Conservation (phyloP, 2,888 invertebrate genomes). For the Polymixis lichenea region DNA sequence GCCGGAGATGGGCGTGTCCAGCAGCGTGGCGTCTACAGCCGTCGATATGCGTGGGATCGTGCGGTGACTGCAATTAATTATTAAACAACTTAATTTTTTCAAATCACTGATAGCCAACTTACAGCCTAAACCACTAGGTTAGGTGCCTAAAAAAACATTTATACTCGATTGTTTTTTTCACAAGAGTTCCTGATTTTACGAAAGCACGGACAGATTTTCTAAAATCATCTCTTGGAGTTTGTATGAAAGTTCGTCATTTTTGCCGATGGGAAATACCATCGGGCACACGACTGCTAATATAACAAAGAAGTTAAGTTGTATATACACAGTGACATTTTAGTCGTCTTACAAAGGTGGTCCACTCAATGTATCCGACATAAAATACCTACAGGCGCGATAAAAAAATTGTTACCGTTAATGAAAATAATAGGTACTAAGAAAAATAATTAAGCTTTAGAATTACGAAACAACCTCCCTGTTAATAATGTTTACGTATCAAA, state of each 20-base stretch:
- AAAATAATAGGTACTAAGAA: too few relatives aligned
- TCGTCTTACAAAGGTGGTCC: too few relatives aligned
- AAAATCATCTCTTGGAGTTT: background rate
- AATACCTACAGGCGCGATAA: too few relatives aligned
- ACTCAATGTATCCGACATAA: too few relatives aligned
- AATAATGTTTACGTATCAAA: too few relatives aligned
- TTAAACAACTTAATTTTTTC: background rate
- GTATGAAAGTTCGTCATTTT: background rate
- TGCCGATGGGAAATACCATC: background rate
- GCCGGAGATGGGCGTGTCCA: conserved; percentile 72
- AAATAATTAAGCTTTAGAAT: too few relatives aligned
- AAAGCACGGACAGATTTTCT: too few relatives aligned
- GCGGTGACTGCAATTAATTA: conserved; percentile 78
- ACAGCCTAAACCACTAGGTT: background rate
- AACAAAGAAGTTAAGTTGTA: background rate
- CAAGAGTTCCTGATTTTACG: background rate
- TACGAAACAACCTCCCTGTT: too few relatives aligned
- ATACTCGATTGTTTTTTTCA: background rate
- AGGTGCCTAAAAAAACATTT: background rate
- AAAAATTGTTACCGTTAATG: too few relatives aligned
- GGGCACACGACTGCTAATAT: background rate
- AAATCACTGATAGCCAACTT: background rate
- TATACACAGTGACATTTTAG: too few relatives aligned
- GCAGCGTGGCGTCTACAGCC: conserved; percentile 76
- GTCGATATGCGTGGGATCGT: conserved; percentile 87